Evolutionary conservation across 1,140 invertebrate genomes (phyloP).

Genomic region (Galendromus occidentalis): DNA sequence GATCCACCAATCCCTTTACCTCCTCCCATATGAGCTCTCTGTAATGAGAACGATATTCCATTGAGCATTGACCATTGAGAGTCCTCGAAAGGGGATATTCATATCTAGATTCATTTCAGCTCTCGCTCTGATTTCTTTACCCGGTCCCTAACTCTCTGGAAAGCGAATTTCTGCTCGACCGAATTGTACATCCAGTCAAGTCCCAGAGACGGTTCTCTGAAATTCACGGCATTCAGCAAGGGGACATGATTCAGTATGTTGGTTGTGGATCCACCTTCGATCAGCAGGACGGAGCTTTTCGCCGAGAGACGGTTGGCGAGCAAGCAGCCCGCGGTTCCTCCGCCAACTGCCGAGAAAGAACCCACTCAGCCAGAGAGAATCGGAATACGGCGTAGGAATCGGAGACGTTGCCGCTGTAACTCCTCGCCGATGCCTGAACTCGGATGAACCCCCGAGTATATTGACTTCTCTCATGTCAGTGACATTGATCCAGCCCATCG

Average conservation of each 20-base stretch:
- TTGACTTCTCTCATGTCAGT: no score
- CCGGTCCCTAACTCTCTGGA: neutral
- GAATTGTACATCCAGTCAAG: conserved; percentile 1
- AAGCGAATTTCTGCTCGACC: neutral
- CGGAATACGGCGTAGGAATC: no score
- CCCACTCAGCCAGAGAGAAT: no score
- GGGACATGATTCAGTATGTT: neutral
- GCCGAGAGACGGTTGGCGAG: neutral
- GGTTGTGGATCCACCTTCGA: neutral
- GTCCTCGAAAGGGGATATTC: no score
- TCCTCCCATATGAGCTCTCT: neutral
- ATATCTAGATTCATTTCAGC: neutral
- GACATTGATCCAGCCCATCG: no score
- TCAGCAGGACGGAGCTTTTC: neutral
- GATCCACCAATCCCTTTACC: neutral
- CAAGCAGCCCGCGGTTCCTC: neutral
- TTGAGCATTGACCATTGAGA: no score
- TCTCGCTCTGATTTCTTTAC: neutral
- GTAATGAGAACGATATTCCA: neutral
- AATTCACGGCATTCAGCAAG: neutral
- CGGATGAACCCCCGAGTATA: no score
- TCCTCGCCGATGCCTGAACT: no score
- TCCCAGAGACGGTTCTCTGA: neutral
- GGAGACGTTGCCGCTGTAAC: no score
- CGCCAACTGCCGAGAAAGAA: neutral